These are phyloP conservation scores for Tenthredo amoena DNA, from an alignment of 2,888 invertebrate genomes.

Conservation along the genomic window DNA sequence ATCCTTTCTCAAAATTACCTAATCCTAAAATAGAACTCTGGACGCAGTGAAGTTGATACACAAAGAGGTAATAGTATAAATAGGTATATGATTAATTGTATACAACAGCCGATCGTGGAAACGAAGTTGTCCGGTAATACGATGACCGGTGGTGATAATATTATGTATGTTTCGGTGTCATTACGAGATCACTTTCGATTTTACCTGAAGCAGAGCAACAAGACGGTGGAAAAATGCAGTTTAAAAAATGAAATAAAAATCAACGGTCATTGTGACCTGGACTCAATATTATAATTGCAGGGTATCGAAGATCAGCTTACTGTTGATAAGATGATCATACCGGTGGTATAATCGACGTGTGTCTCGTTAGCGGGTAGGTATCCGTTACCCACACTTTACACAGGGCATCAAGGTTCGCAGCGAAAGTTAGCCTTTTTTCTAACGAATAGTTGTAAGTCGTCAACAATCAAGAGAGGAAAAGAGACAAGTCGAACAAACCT, in stretches of 20 bases:
- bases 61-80: background rate
- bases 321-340: background rate
- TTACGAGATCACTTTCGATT: conserved; percentile 37
- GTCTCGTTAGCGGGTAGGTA: background rate
- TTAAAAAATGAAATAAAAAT: background rate
- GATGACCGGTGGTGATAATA: background rate
- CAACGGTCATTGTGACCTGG: background rate
- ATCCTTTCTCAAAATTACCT: background rate
- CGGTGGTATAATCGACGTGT: background rate
- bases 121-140: background rate
- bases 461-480: background rate
- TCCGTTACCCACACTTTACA: background rate
- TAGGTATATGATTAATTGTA: background rate
- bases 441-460: background rate
- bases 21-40: background rate
- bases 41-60: background rate
- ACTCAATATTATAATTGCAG: background rate
- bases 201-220: background rate
- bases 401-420: background rate
- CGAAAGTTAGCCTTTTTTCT: background rate
- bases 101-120: background rate
- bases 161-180: background rate
- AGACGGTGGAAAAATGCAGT: background rate
- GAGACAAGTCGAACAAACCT: background rate
- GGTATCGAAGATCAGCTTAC: background rate